Evolutionary conservation across 2,888 invertebrate species (phyloP).

Genomic region (Erpobdella octoculata): DNA sequence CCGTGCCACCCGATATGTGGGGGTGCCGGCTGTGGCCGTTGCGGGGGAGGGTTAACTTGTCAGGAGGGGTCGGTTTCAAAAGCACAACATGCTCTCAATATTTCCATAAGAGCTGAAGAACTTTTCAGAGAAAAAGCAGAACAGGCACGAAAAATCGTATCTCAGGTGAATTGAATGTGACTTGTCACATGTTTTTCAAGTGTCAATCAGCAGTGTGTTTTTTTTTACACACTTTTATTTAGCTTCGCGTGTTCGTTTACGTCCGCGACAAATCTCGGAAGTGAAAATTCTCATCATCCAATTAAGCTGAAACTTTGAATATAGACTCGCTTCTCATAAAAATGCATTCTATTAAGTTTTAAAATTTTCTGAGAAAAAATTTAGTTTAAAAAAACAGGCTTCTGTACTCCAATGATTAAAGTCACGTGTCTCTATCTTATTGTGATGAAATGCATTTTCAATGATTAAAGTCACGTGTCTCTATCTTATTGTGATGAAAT

Average conservation of each 20-base stretch:
- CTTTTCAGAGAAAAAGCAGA: not conserved
- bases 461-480: not conserved
- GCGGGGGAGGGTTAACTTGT: constrained; percentile 60
- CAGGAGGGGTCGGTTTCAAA: constrained; percentile 77
- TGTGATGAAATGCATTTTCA: not conserved
- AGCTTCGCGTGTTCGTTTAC: too few species aligned
- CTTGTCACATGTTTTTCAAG: not conserved
- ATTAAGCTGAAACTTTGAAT: too few species aligned
- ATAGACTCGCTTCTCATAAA: too few species aligned
- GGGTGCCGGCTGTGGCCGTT: constrained; percentile 88
- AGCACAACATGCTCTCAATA: constrained; percentile 49
- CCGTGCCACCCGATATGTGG: constrained; percentile 85
- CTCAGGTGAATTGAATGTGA: constrained; percentile 1
- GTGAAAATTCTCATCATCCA: too few species aligned
- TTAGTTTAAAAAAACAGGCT: too few species aligned
- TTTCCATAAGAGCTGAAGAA: constrained; percentile 23
- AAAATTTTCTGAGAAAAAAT: too few species aligned
- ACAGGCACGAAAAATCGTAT: constrained; percentile 4
- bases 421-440: too few species aligned
- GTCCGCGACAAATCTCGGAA: too few species aligned
- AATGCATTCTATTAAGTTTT: too few species aligned
- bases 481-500: too few species aligned
- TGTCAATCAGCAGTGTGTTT: too few species aligned
- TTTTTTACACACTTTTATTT: too few species aligned
- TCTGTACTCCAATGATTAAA: not conserved